Evolutionary conservation across 2,113 vertebrate species (phyloP), one percentile per base, ranked within the genome.

Genomic region (Pteronura brasiliensis): DNA sequence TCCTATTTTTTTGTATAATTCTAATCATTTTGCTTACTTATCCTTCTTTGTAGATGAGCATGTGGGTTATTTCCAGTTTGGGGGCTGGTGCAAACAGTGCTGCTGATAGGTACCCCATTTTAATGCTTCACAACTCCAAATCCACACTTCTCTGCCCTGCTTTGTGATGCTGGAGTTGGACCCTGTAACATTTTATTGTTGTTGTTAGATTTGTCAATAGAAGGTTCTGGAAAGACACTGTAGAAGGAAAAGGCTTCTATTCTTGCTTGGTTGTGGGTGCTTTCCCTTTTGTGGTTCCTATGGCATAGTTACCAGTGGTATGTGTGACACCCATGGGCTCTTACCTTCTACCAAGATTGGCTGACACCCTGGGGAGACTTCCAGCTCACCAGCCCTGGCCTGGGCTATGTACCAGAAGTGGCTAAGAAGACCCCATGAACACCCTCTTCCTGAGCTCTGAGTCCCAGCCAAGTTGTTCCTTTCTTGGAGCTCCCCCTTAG

Each of bases 51-150:
- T 39, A 21, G 71, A 14, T 87, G 47, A 63, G 31, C 47, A 20
- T 23, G 8, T 42, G 15, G 6, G 6, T 77, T 34, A 31, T 18
- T 36, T 42, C 44, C 36, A 29, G 14, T n/a, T 1, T 57, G 82
- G 55, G 81, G 81, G 29, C 74, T 36, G 10, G 12, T 14, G 63
- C 23, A 31, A 49, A 12, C 17, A 34, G 23, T 3, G 31, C 71
- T 39, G 15, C 27, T 15, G 10, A 18, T 39, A 13, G 39, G 8
- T 25, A 25, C n/a, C 29, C 5, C 0, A 55, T 55, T 3, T 10
- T 8, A 1, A 34, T 34, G 7, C 44, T 31, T n/a, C 4, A 47
- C 25, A 8, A 8, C 17, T 36, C 10, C 44, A 61, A 52, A 31
- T 29, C 67, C 49, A n/a, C 0, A 1, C 8, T 44, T 63, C 61